These are phyloP conservation scores for Cylindroiulus punctatus DNA, from an alignment of 2,888 invertebrate genomes.

Conservation along the genomic window DNA sequence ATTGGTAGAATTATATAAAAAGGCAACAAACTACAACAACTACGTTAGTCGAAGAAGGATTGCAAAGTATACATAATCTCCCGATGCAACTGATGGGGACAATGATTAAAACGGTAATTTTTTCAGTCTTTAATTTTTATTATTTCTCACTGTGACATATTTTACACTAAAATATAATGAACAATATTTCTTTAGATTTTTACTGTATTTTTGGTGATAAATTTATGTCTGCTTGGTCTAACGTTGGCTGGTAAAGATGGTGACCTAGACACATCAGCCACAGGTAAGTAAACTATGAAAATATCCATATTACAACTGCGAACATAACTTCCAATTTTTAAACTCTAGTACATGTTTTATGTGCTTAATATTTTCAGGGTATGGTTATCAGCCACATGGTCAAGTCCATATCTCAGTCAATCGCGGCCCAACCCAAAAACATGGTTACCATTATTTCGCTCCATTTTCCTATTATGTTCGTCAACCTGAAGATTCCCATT, in stretches of 20 bases:
- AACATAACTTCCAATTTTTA: conserved; percentile 22
- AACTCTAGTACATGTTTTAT: too few relatives aligned
- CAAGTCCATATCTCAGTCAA: conserved; percentile 59
- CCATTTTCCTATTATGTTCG: conserved; percentile 59
- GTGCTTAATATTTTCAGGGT: background rate
- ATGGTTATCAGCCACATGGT: conserved; percentile 53
- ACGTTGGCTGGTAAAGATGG: background rate
- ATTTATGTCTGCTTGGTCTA: background rate
- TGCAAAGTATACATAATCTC: background rate
- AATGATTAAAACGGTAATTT: background rate
- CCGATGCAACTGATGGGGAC: background rate
- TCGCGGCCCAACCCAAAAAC: conserved; percentile 57
- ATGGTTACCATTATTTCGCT: conserved; percentile 58
- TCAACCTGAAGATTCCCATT: conserved; percentile 58
- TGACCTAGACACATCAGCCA: conserved; percentile 51
- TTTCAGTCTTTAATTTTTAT: background rate
- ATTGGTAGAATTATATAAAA: background rate
- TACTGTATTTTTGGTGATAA: background rate
- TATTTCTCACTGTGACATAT: background rate
- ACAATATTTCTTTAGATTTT: background rate
- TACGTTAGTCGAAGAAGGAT: background rate
- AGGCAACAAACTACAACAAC: background rate
- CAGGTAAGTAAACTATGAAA: conserved; percentile 32
- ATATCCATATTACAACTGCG: background rate
- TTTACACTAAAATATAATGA: background rate